phyloP scores from a whole-genome alignment of 2,888 invertebrate genomes.

The Meteorus colon region DNA sequence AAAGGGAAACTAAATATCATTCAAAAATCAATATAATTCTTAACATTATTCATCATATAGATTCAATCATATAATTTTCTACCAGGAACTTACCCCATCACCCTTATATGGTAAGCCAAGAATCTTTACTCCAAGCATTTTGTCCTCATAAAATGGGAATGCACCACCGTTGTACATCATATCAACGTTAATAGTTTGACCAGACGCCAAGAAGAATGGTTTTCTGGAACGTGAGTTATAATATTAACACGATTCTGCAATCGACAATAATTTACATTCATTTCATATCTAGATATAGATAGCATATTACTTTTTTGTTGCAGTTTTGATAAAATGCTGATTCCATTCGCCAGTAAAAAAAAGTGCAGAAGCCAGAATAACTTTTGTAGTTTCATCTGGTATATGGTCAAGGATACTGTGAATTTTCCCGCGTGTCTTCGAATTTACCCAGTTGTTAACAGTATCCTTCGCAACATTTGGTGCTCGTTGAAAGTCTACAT shows the following conservation, averaged over 20 bases:
- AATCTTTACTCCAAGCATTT: slow-evolving; percentile 76
- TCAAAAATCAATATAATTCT: not conserved
- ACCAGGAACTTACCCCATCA: slow-evolving; percentile 63
- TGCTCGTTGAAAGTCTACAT: slow-evolving; percentile 75
- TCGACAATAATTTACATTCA: not conserved
- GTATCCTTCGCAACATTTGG: slow-evolving; percentile 70
- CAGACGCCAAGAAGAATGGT: slow-evolving; percentile 74
- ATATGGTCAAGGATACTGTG: slow-evolving; percentile 75
- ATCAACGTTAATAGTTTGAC: slow-evolving; percentile 72
- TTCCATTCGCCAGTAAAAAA: slow-evolving; percentile 85
- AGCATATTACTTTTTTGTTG: slow-evolving; percentile 74
- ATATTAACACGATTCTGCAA: slow-evolving; percentile 5
- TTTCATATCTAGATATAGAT: slow-evolving; percentile 61
- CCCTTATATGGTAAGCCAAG: slow-evolving; percentile 84
- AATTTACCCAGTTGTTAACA: slow-evolving; percentile 80
- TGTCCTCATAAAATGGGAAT: slow-evolving; percentile 77
- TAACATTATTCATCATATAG: not conserved
- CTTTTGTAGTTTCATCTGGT: slow-evolving; percentile 76
- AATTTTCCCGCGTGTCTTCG: slow-evolving; percentile 79
- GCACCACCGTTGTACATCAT: slow-evolving; percentile 81
- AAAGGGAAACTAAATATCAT: slow-evolving; percentile 7
- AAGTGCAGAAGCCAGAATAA: slow-evolving; percentile 81
- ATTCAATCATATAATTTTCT: slow-evolving; percentile 13
- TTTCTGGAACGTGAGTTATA: slow-evolving; percentile 69
- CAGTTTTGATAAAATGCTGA: slow-evolving; percentile 76